phyloP scores from a whole-genome alignment of 2,113 vertebrate species.

The Aviceda subcristata region DNA sequence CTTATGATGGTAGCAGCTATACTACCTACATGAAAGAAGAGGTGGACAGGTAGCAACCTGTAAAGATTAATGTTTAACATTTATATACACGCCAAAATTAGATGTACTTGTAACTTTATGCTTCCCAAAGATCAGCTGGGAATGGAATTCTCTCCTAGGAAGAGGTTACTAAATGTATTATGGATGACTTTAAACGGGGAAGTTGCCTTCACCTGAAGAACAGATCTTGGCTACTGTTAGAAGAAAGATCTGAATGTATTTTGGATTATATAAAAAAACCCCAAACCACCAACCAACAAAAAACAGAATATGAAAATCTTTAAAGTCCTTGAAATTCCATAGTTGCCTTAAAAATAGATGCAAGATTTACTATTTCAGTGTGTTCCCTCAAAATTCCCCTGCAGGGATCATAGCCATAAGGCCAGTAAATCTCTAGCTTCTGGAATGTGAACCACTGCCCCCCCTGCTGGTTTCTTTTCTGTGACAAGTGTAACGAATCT shows the following conservation, averaged over 20 bases:
- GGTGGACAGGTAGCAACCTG: constrained; percentile 85
- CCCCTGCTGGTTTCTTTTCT: not conserved
- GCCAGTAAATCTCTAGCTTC: not conserved
- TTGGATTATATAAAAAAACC: not conserved
- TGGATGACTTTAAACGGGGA: not conserved
- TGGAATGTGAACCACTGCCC: not conserved
- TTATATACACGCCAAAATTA: not conserved
- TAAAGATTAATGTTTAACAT: not conserved
- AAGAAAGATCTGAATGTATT: not conserved
- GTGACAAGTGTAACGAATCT: not conserved
- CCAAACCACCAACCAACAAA: not conserved
- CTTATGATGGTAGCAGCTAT: constrained; percentile 97
- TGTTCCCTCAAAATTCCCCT: not conserved
- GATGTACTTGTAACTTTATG: not conserved
- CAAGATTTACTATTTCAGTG: not conserved
- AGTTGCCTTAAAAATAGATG: not conserved
- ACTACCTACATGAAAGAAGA: constrained; percentile 99
- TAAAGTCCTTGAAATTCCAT: not conserved
- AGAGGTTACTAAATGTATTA: accelerated
- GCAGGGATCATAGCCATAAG: not conserved
- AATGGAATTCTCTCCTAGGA: not conserved
- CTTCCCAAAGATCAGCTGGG: not conserved
- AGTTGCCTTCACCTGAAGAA: not conserved
- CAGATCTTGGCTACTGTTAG: not conserved
- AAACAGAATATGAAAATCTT: not conserved